Conservation (phyloP, 2,888 invertebrate species). For the Andrena trimmerana region DNA sequence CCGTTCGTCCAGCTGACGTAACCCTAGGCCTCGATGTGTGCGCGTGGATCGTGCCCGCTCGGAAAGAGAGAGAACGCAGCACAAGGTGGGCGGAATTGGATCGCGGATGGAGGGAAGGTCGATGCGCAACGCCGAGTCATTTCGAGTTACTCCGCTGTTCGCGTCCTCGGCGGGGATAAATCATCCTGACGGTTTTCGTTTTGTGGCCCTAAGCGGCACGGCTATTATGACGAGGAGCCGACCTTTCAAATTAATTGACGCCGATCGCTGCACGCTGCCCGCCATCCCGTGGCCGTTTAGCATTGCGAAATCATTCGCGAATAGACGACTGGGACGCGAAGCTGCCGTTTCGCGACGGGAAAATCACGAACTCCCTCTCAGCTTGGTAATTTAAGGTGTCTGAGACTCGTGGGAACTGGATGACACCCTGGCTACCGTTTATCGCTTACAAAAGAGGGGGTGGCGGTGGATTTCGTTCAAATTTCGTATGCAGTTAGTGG, state of each 20-base stretch:
- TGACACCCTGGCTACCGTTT: slow-evolving; percentile 18
- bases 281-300: slow-evolving; percentile 20
- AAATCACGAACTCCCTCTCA: slow-evolving; percentile 32
- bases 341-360: background rate
- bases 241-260: slow-evolving; percentile 67
- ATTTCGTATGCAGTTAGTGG: background rate
- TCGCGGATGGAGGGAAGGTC: slow-evolving; percentile 34
- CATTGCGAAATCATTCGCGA: slow-evolving; percentile 49
- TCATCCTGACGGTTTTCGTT: slow-evolving; percentile 36
- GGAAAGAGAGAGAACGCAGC: background rate
- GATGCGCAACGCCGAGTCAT: slow-evolving; percentile 44
- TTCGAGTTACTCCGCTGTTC: slow-evolving; percentile 47
- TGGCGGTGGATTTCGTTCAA: background rate
- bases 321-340: background rate
- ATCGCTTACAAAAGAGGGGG: background rate
- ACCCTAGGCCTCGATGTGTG: slow-evolving; percentile 16
- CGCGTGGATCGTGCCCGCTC: slow-evolving; percentile 35
- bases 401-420: slow-evolving; percentile 24
- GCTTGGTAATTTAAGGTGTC: slow-evolving; percentile 15
- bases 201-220: slow-evolving; percentile 20
- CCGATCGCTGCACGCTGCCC: slow-evolving; percentile 23
- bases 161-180: slow-evolving; percentile 59
- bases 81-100: slow-evolving; percentile 1
- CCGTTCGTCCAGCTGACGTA: slow-evolving; percentile 41
- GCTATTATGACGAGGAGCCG: slow-evolving; percentile 48